Base-by-base conservation (phyloP, 2,797 vertebrate species). In the Syngnathus rostellatus region DNA sequence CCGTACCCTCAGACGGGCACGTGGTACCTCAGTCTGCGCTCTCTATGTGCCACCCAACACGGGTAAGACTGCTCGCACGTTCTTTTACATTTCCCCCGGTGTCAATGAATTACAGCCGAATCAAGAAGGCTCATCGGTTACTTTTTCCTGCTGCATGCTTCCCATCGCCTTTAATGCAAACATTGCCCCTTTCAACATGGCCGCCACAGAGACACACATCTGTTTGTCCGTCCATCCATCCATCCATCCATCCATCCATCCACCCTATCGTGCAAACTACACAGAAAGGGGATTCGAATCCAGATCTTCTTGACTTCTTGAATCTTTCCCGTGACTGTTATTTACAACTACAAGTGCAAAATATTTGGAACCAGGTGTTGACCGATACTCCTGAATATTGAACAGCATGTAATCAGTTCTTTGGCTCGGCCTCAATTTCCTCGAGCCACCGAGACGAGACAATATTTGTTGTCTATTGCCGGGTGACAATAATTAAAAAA, bases 1-100 rank as follows among this genome's bases (percentile, higher is more conserved):
- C 97, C 96, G 0, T 98, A 97, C 76, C 96, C 97, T 0, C 96
- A 97, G 82, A 98, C 97, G 0, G 97, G 96, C 67, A 97, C 93
- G 70, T 99, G 97, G 97, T 98, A 97, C 83, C 92, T 98, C 73
- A 96, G 93, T 45, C 91, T 99, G 69, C 94, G 94, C 69, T 94
- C 94, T 0, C 89, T 97, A 1, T 98, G 97, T 40, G 87, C 88
- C 76, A 89, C 86, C 0, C 91, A 93, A 61, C 90, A 91, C 0
- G 93, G 96, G 96, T 98, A 85, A 92, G 92, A 54, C n/a, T n/a
- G n/a, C n/a, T n/a, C n/a, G n/a, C n/a, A n/a, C 25, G 8, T 54
- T 54, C 12, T 57, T 16, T 55, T 55, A 12, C 8, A 16, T 58
- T 58, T 17, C 11, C 11, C 11, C 7, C 41, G 11, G 41, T 43